Evolutionary conservation across 2,888 invertebrate genomes (phyloP).

Genomic region (Euplexia lucipara): DNA sequence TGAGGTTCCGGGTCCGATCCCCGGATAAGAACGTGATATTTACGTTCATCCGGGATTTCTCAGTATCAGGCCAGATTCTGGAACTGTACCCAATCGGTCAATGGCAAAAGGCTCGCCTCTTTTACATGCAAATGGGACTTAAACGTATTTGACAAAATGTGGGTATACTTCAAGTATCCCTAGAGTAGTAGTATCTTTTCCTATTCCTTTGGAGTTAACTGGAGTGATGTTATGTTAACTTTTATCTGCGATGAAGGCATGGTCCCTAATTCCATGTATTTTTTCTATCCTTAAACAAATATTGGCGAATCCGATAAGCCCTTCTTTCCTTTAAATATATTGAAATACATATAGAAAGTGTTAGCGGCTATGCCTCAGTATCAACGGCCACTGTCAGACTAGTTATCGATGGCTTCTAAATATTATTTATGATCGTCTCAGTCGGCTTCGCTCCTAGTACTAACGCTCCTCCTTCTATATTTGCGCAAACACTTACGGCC

Average conservation of each 20-base stretch:
- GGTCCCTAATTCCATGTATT: background rate
- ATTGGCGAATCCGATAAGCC: constrained; percentile 18
- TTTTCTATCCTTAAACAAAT: constrained; percentile 13
- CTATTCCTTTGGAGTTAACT: too few species aligned
- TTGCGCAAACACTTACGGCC: constrained; percentile 77
- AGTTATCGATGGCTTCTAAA: constrained; percentile 78
- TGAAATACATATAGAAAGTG: constrained; percentile 69
- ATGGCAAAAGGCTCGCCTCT: too few species aligned
- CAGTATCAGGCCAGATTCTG: too few species aligned
- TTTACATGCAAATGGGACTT: too few species aligned
- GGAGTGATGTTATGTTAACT: too few species aligned
- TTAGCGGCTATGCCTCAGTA: constrained; percentile 71
- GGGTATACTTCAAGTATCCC: too few species aligned
- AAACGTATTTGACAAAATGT: too few species aligned
- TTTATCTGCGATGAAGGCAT: constrained; percentile 4
- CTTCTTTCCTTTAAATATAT: constrained; percentile 54
- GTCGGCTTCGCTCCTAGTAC: constrained; percentile 71
- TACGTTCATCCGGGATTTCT: too few species aligned
- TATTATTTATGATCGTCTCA: constrained; percentile 84
- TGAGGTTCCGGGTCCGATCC: too few species aligned
- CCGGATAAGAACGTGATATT: too few species aligned
- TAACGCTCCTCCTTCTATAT: constrained; percentile 78
- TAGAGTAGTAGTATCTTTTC: too few species aligned
- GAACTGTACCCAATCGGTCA: too few species aligned
- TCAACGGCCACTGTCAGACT: constrained; percentile 68